A percentile compares a stretch with the other conserved stretches of the same genome.
These are phyloP conservation scores for Chelonia mydas DNA, from an alignment of 2,797 vertebrate genomes.

Conservation along the genomic window DNA sequence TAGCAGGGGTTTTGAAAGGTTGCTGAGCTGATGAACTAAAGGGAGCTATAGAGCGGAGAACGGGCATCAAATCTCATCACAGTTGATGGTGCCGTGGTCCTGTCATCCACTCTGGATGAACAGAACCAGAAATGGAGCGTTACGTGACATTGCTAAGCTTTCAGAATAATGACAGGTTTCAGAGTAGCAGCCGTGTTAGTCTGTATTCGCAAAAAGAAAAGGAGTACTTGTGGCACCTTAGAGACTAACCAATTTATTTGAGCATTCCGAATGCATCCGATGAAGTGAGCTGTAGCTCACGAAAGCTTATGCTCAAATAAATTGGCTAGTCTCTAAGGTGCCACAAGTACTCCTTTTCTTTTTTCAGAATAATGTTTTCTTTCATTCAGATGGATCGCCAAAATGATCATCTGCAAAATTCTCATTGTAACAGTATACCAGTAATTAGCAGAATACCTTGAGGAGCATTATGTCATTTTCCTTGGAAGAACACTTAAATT, in stretches of 20 bases:
- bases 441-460: constrained; percentile 19
- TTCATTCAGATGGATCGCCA: neutral
- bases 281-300: too few relatives aligned
- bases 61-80: neutral
- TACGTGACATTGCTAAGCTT: neutral
- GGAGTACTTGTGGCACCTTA: too few relatives aligned
- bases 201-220: too few relatives aligned
- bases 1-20: rapidly evolving
- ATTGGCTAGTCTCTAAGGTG: too few relatives aligned
- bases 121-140: neutral
- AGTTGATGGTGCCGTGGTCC: neutral
- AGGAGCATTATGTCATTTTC: constrained; percentile 4
- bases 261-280: too few relatives aligned
- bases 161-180: neutral
- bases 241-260: too few relatives aligned
- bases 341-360: too few relatives aligned
- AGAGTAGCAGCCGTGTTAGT: too few relatives aligned
- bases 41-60: neutral
- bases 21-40: neutral
- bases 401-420: neutral
- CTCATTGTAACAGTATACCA: neutral
- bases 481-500: rapidly evolving
- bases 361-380: neutral
- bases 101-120: neutral
- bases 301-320: too few relatives aligned